A percentile compares a stretch with the other conserved stretches of the same genome.
These are phyloP conservation scores for Silvanus unidentatus DNA, from an alignment of 2,888 invertebrate species.

Conservation along the genomic window DNA sequence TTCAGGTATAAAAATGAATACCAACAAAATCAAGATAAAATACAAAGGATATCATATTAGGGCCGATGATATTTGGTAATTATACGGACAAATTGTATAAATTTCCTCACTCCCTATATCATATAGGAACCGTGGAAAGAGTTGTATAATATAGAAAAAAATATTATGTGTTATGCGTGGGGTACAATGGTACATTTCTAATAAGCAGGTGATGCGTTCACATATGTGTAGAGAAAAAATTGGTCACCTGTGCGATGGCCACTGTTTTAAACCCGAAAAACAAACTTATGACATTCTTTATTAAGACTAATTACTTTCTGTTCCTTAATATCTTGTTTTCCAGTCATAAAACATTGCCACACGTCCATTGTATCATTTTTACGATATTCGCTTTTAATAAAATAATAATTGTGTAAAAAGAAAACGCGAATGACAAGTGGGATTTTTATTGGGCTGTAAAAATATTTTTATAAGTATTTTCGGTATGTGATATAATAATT, in stretches of 20 bases:
- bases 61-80: not conserved
- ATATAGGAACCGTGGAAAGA: no score
- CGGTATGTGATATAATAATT: no score
- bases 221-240: not conserved
- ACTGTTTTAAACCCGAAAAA: not conserved
- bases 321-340: not conserved
- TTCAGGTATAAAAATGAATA: not conserved
- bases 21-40: conserved; percentile 1
- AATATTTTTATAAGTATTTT: no score
- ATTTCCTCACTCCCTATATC: not conserved
- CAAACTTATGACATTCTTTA: not conserved
- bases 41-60: not conserved
- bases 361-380: no score
- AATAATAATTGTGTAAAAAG: no score
- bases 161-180: not conserved
- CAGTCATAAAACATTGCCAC: no score
- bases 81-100: conserved; percentile 2
- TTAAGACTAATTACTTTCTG: conserved; percentile 1
- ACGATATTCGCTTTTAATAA: no score
- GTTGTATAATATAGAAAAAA: not conserved
- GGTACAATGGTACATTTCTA: conserved; percentile 1
- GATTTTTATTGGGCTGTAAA: no score
- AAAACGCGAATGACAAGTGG: no score
- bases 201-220: conserved; percentile 1
- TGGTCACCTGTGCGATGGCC: not conserved